Base-by-base conservation (phyloP, 2,113 vertebrate genomes). In the Danionella cerebrum region DNA sequence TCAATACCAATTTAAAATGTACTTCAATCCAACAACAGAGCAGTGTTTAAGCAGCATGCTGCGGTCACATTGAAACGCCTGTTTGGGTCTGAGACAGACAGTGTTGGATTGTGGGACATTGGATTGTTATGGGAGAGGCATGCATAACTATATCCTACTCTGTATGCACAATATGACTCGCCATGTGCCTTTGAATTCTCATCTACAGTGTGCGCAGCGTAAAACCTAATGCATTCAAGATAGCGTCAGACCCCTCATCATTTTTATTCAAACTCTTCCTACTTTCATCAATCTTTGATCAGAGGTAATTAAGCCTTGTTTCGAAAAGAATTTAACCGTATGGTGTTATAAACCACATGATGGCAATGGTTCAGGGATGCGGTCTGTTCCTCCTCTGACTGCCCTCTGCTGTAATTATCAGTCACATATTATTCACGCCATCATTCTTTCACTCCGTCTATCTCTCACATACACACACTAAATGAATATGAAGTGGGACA, bases 371-470 rank as follows among this genome's bases (percentile, higher is more conserved):
- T 47, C 33, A 35, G 33, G 21, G 18, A 44, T 11, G 16, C 19
- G 22, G 45, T 42, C 14, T 64, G 44, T 41, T 68, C 48, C 53
- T 65, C 53, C 51, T 59, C 50, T 69, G 39, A 65, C 33, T 39
- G 59, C 53, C 65, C 65, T 68, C 47, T 74, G 53, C 58, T 68
- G 65, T 67, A 58, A 70, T 66, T 55, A 69, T 72, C 57, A 51
- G 53, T 74, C 59, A 65, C 45, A 48, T 59, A 13, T 51, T 14
- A 60, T 42, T 22, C 64, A 19, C 58, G 47, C 36, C 33, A 55
- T 27, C 41, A 18, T 42, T 31, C 50, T 16, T 1, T 22, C 25
- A 14, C 50, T 29, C 27, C 8, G 22, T 27, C 13, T 4, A 11
- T 1, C 47, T 12, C 57, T 12, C 21, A 21, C 57, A 47, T 41